Evolutionary conservation across 2,888 invertebrate species (phyloP).

Genomic region (Ashinkailepas kermadecensis): DNA sequence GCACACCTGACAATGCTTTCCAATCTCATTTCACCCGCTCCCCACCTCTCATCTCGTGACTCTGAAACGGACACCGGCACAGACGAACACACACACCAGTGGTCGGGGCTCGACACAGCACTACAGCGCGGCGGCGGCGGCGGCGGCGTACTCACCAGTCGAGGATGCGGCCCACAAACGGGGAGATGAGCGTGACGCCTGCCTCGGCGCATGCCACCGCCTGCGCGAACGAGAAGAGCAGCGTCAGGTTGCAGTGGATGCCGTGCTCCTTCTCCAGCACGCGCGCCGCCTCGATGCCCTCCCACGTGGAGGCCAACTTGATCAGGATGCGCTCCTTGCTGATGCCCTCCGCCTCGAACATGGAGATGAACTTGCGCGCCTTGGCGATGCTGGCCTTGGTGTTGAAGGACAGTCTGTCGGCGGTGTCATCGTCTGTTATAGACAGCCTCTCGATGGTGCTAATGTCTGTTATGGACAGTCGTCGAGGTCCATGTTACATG

Average conservation of each 20-base stretch:
- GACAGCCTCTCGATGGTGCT: too few relatives aligned
- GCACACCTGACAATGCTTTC: too few relatives aligned
- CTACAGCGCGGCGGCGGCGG: too few relatives aligned
- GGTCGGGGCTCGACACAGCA: too few relatives aligned
- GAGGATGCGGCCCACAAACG: slow-evolving; percentile 96
- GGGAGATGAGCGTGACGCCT: slow-evolving; percentile 93
- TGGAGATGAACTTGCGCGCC: slow-evolving; percentile 73
- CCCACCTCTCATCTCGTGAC: background rate
- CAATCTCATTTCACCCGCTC: background rate
- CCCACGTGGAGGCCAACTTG: slow-evolving; percentile 98
- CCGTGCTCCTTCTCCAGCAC: slow-evolving; percentile 82
- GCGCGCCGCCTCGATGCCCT: slow-evolving; percentile 94
- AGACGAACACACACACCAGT: too few relatives aligned
- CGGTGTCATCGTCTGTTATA: too few relatives aligned
- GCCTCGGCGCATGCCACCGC: slow-evolving; percentile 98
- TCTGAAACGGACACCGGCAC: too few relatives aligned
- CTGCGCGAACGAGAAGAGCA: slow-evolving; percentile 91
- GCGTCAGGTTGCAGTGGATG: slow-evolving; percentile 95
- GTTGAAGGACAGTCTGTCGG: slow-evolving; percentile 79
- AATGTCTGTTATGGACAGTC: too few relatives aligned
- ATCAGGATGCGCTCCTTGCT: slow-evolving; percentile 88
- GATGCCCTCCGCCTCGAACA: slow-evolving; percentile 86
- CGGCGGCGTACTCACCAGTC: slow-evolving; percentile 60
- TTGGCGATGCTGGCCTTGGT: slow-evolving; percentile 78
- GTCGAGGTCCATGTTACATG: too few relatives aligned